Base-by-base conservation (phyloP, 2,888 invertebrate species). In the Callimorpha dominula region DNA sequence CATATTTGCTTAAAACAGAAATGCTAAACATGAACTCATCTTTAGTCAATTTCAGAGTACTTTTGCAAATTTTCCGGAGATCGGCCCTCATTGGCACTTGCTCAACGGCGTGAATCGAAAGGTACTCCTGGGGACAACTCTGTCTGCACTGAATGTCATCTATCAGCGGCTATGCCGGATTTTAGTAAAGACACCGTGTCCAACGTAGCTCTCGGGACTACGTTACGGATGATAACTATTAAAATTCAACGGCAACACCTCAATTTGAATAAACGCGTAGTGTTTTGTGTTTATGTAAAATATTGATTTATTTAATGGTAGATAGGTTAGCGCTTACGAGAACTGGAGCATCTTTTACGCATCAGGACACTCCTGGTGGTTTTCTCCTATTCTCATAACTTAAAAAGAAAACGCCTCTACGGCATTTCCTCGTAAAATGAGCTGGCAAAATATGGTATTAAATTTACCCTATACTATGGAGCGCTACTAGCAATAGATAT, bases 81-180 rank as follows among this genome's bases (percentile, higher is more conserved):
- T 90, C 87, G 88, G 89, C 88, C 88, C 89, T 90, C 90, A 92
- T 93, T 93, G 94, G 93, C 93, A 91, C 89, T 89, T 92, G 94
- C 91, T 94, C 91, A 94, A 93, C 94, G 88, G 88, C 81, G 91
- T 90, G 92, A 81, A 91, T 90, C 91, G 86, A 92, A 94, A 90
- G 85, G 89, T 91, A 89, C 95, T 93, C 94, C 75, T 79, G 95
- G 94, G 95, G 88, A 88, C 93, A 88, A 93, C 94, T 94, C 88
- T 89, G 92, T 93, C 92, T 92, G 90, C 90, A 89, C 91, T 92
- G 92, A 94, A 92, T 91, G 90, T 89, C 92, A 94, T 94, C 92
- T 93, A 93, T 94, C 94, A 92, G 89, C 81, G 80, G 82, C 82
- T 88, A 89, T 89, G 87, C 89, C 88, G 89, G 90, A 90, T 92